Evolutionary conservation across 2,888 invertebrate genomes (phyloP).

Genomic region (Apocheima hispidaria): DNA sequence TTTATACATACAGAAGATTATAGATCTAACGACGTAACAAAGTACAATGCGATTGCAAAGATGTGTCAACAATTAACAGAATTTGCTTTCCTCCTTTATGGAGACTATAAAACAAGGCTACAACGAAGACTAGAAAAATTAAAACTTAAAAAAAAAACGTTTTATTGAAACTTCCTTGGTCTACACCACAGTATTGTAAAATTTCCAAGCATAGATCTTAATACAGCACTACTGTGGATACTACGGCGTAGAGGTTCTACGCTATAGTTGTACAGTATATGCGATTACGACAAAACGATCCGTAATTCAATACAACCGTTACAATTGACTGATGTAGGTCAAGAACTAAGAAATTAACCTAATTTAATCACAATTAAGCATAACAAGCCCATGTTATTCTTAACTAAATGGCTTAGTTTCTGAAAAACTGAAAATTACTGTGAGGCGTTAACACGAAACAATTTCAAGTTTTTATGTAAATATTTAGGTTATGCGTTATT

Average conservation of each 20-base stretch:
- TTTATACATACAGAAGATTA: too few relatives aligned
- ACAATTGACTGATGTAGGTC: constrained; percentile 22
- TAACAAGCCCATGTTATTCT: constrained; percentile 26
- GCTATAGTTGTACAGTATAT: background rate
- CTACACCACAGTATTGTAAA: background rate
- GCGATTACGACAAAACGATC: background rate
- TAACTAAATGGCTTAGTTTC: constrained; percentile 11
- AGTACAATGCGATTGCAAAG: too few relatives aligned
- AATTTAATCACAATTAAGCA: constrained; percentile 29
- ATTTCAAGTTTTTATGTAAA: constrained; percentile 22
- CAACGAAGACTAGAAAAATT: too few relatives aligned
- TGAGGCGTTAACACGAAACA: constrained; percentile 31
- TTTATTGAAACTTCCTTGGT: too few relatives aligned
- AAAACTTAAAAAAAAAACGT: too few relatives aligned
- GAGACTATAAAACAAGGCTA: too few relatives aligned
- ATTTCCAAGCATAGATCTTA: constrained; percentile 10
- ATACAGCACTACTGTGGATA: background rate
- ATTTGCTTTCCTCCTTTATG: too few relatives aligned
- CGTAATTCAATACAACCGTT: constrained; percentile 12
- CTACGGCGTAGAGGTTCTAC: constrained; percentile 6
- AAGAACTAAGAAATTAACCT: constrained; percentile 29
- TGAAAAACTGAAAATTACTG: constrained; percentile 24
- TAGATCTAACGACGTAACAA: too few relatives aligned
- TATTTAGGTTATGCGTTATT: constrained; percentile 14
- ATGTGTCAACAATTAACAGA: too few relatives aligned